phyloP scores from a whole-genome alignment of 2,113 vertebrate species.

The Cynoglossus semilaevis region DNA sequence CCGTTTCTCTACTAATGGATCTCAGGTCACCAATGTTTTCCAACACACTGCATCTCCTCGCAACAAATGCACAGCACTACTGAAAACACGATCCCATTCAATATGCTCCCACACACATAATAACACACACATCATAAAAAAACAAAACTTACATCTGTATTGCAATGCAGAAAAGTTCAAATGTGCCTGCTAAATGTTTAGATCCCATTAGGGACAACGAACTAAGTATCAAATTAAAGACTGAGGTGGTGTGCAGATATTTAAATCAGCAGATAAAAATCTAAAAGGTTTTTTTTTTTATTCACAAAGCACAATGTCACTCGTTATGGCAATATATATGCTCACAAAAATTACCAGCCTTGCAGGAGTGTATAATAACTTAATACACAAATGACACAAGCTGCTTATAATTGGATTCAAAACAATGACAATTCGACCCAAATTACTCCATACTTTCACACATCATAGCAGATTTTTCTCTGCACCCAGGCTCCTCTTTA shows the following conservation, averaged over 20 bases:
- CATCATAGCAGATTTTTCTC: background rate
- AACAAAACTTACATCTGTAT: slow-evolving; percentile 5
- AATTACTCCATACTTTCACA: background rate
- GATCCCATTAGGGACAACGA: slow-evolving; percentile 53
- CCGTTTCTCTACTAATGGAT: background rate
- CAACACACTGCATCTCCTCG: background rate
- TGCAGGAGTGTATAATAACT: slow-evolving; percentile 61
- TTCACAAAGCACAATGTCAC: slow-evolving; percentile 19
- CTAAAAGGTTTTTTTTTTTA: slow-evolving; percentile 15
- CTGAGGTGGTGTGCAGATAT: slow-evolving; percentile 42
- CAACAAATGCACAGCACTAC: slow-evolving; percentile 6
- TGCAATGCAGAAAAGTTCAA: slow-evolving; percentile 34
- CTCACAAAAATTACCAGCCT: slow-evolving; percentile 18
- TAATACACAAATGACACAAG: slow-evolving; percentile 66
- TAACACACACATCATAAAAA: background rate
- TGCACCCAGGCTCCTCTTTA: slow-evolving; percentile 1
- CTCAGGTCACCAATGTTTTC: slow-evolving; percentile 12
- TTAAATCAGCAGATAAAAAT: slow-evolving; percentile 40
- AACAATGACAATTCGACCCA: slow-evolving; percentile 13
- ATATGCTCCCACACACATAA: too few relatives aligned
- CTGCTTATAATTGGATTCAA: slow-evolving; percentile 23
- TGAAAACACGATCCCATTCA: background rate
- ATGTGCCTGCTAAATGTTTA: slow-evolving; percentile 47
- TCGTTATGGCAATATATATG: slow-evolving; percentile 13
- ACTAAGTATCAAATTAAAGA: slow-evolving; percentile 53